Base-by-base conservation (phyloP, 2,113 vertebrate species). In the Zosterops lateralis region DNA sequence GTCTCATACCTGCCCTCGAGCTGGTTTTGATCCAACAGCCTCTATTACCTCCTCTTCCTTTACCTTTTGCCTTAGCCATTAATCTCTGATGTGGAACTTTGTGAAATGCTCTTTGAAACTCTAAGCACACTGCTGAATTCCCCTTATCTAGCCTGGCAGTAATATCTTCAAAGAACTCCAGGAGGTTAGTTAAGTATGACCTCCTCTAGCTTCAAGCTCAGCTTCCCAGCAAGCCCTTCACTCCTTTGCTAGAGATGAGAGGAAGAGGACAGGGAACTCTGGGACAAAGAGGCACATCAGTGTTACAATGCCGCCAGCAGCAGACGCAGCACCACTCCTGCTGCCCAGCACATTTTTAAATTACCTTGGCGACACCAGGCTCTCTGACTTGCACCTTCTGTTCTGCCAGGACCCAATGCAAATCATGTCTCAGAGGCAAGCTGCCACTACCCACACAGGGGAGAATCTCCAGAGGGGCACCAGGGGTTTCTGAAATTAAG, bases 161-260 rank as follows among this genome's bases (percentile, higher is more conserved):
- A 64, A 93, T 94, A 94, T 95, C 96, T 97, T 97, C 97, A 98
- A 97, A 98, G 94, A 96, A 77, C 96, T 97, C 96, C 92, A 61
- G 64, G 77, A 92, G 95, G 95, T 96, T 97, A 97, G 97, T 98
- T 97, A 97, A 95, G 95, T 96, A 96, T 95, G 96, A 97, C 96
- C 95, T 96, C 93, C 92, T 94, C 93, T 93, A 93, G 94, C 95
- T 96, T 95, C 89, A 91, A 97, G 93, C 96, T 96, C 95, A 92
- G 82, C 92, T 97, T 95, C 94, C 92, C 94, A 97, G 94, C 95
- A 77, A 97, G 94, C 86, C 94, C 81, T 97, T 96, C 87, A 96
- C 86, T 96, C 89, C 93, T 89, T 95, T 71, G 77, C 89, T 36
- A 40, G 74, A 94, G 88, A 75, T 67, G 81, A 95, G 84, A 86